phyloP scores from a whole-genome alignment of 2,113 vertebrate genomes.

The Macaca fascicularis region DNA sequence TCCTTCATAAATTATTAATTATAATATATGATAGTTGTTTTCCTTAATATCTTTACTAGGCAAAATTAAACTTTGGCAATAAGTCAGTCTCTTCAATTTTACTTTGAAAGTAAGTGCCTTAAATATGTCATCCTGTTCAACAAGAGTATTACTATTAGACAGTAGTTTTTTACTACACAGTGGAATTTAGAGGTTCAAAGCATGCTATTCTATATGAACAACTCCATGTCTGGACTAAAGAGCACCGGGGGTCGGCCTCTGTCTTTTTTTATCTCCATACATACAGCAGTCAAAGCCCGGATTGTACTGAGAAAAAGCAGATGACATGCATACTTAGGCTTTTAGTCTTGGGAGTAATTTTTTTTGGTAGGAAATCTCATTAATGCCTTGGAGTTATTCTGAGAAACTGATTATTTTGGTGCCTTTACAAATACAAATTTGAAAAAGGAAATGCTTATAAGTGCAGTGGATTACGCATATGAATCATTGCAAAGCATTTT shows the following conservation, averaged over 20 bases:
- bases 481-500: conserved; percentile 37
- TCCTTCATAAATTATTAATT: conserved; percentile 45
- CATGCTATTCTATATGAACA: neutral
- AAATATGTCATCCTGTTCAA: neutral
- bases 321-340: neutral
- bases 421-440: conserved; percentile 43
- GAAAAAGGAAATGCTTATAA: conserved; percentile 2
- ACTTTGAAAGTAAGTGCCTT: neutral
- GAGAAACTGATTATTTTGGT: conserved; percentile 33
- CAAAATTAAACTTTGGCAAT: conserved; percentile 14
- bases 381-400: conserved; percentile 10
- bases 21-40: neutral
- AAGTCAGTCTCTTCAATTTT: neutral
- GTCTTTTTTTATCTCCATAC: neutral
- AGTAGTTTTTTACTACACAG: neutral
- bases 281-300: neutral
- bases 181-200: neutral
- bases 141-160: neutral
- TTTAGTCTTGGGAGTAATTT: neutral
- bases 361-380: neutral
- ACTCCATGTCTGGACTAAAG: neutral
- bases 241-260: neutral
- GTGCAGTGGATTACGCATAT: neutral
- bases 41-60: neutral
- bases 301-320: neutral